Evolutionary conservation across 2,797 vertebrate species (phyloP), one percentile per base, ranked within the genome.

Genomic region (Gallinago solitaria): DNA sequence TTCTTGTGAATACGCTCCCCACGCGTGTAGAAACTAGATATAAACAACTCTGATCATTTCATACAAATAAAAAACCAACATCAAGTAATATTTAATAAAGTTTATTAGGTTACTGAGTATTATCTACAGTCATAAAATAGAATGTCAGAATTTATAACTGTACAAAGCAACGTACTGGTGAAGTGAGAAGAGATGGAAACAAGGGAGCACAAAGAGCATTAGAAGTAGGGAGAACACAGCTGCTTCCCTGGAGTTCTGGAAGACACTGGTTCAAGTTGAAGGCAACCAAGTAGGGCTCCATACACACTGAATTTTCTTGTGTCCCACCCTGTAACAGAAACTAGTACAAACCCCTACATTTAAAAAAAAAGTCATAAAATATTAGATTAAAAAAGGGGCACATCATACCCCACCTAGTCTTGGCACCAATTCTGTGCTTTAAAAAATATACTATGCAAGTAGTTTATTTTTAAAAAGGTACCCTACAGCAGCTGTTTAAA

Each of bases 101-200:
- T 99, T 98, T 98, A 98, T 99, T 99, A 98, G 98, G 98, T 98
- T 98, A 98, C 97, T 96, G 98, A 98, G 98, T 97, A 98, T 98
- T 97, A 98, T 98, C 98, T 99, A 99, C 98, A 98, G 97, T 97
- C 98, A 98, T 98, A 99, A 97, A 98, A 96, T 93, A 97, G 95
- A 97, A 97, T 56, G 64, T 97, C 98, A 98, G 98, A 95, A 97
- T 97, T 98, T 98, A 97, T 97, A 98, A 98, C 97, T 97, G 97
- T 98, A 98, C 98, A 99, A 98, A 98, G 90, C 89, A 60, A 81
- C 18, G 74, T 93, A 96, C 83, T 87, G 90, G 92, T 89, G 85
- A 92, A 60, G 70, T 90, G 91, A 86, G 47, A 77, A 90, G 90
- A 83, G 76, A 89, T 68, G 75, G 91, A 78, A 33, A 86, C 4